phyloP scores from a whole-genome alignment of 2,797 vertebrate species.

The Tokudaia tokunoshimensis region DNA sequence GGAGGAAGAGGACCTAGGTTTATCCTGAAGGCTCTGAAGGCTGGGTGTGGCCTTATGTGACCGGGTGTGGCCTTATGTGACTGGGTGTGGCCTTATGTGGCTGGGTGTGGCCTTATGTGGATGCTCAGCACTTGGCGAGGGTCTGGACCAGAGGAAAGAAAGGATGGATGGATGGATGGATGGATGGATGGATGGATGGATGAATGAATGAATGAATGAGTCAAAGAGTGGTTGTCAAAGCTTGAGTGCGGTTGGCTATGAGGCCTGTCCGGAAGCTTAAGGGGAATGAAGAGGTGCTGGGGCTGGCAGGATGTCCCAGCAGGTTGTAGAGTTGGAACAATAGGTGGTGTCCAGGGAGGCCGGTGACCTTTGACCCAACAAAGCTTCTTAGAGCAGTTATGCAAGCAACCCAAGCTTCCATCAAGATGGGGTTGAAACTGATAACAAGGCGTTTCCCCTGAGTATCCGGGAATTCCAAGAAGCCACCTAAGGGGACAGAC shows the following conservation, averaged over 20 bases:
- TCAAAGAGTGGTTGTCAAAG: background rate
- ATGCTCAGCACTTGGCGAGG: no score
- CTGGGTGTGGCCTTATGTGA: background rate
- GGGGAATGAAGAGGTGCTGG: background rate
- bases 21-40: background rate
- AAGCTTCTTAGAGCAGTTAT: background rate
- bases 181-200: no score
- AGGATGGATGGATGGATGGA: no score
- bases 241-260: background rate
- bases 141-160: no score
- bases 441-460: fast-evolving
- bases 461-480: background rate
- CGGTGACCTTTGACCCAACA: background rate
- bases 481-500: background rate
- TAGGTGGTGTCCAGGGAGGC: background rate
- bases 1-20: background rate
- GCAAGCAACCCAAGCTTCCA: background rate
- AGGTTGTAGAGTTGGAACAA: background rate
- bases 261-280: background rate
- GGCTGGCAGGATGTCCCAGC: background rate
- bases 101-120: no score
- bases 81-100: no score
- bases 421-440: background rate
- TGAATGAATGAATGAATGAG: background rate
- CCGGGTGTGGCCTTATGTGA: no score